These are phyloP conservation scores for Myotis yumanensis DNA, from an alignment of 2,113 vertebrate species.

Conservation along the genomic window DNA sequence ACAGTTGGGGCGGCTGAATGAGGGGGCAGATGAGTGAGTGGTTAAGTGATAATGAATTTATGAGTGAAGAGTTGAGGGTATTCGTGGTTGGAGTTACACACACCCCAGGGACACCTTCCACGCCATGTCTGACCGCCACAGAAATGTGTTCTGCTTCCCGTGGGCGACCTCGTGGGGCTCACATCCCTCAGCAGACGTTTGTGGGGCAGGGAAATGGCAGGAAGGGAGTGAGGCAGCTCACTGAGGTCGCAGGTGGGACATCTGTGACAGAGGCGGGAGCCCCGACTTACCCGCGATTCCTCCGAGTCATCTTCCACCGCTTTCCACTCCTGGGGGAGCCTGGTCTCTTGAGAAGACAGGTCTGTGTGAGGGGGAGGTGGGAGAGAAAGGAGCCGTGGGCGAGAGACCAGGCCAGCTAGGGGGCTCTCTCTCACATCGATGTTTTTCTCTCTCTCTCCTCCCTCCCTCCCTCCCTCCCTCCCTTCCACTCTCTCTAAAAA, in stretches of 20 bases:
- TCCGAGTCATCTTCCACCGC: conserved; percentile 29
- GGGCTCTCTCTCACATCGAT: background rate
- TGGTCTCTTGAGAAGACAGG: conserved; percentile 2
- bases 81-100: background rate
- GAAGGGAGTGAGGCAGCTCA: background rate
- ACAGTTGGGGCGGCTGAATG: background rate
- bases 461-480: too few species aligned
- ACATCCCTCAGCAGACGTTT: background rate
- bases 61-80: background rate
- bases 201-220: background rate
- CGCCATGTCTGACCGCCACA: background rate
- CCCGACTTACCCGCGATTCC: conserved; percentile 45
- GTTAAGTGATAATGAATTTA: background rate
- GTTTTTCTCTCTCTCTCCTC: background rate
- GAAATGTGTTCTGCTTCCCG: background rate
- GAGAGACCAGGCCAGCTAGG: background rate
- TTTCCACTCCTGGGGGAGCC: conserved; percentile 54
- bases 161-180: background rate
- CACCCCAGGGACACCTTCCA: background rate
- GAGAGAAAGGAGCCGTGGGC: background rate
- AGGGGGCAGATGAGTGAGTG: background rate
- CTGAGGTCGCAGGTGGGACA: background rate
- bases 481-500: background rate
- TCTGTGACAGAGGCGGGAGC: background rate
- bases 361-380: background rate